Evolutionary conservation across 2,888 invertebrate species (phyloP), one percentile per base, ranked within the genome.

Genomic region (Drosophila austrosaltans): DNA sequence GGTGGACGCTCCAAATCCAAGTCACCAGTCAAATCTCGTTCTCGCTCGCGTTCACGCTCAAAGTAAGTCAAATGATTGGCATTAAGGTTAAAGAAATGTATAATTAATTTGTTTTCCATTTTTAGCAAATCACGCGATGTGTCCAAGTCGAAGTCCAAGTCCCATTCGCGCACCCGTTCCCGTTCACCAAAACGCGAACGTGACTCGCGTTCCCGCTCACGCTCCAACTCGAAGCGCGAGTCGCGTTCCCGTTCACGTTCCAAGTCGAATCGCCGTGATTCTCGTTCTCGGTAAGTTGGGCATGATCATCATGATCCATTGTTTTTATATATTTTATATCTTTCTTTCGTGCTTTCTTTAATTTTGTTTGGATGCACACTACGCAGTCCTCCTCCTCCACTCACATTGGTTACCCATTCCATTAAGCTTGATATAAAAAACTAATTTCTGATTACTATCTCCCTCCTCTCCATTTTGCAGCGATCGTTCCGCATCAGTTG

Each of bases 11-110:
- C 92, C 56, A 93, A 93, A 83, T 93, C 93, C 91, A 96, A 96
- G 93, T 96, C 96, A 61, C 95, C 96, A 54, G 96, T 94, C 65
- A 96, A 96, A 91, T 96, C 96, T 40, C 94, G 95, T 69, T 96
- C 96, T 40, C 94, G 95, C 69, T 96, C 96, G 48, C 93, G 96
- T 68, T 96, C 96, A 42, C 94, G 95, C 74, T 96, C 96, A 80
- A 95, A 95, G 96, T 96, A 92, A 94, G 95, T 36, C 10, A 36
- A 2, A 2, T 8, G 1, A 30, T 94, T 7, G 2, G 16, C 10
- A 16, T 2, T 4, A 8, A 22, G 10, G 20, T 25, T 6, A 36
- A 10, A 10, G 16, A 3, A 16, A 53, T 25, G 20, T 53, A 16
- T 60, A 44, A 54, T 53, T 62, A 8, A 56, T 36, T 60, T 53